phyloP scores from a whole-genome alignment of 2,888 invertebrate species.

The Drosophila niveifrons region DNA sequence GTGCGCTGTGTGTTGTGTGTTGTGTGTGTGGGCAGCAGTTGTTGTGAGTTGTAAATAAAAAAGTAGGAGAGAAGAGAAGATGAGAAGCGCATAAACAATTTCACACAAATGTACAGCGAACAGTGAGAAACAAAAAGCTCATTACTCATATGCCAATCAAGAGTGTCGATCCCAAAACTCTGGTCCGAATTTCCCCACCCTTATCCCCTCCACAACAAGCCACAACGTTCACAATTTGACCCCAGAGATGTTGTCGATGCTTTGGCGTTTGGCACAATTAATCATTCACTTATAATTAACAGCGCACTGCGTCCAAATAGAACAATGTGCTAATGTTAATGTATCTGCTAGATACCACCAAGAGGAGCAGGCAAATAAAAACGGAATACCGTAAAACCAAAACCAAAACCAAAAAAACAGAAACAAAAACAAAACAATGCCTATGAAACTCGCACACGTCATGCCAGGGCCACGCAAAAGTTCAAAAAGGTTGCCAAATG shows the following conservation, averaged over 20 bases:
- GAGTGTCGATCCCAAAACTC: constrained; percentile 27
- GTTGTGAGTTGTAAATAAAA: constrained; percentile 43
- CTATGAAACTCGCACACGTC: constrained; percentile 48
- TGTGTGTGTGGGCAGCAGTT: constrained; percentile 48
- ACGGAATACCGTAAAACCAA: not conserved
- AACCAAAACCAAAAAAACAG: not conserved
- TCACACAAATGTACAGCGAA: constrained; percentile 62
- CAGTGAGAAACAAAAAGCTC: constrained; percentile 75
- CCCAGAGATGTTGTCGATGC: constrained; percentile 60
- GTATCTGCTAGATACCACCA: constrained; percentile 59
- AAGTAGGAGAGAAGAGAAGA: constrained; percentile 24
- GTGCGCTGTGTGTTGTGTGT: constrained; percentile 34
- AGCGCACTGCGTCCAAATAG: constrained; percentile 70
- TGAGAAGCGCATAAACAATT: constrained; percentile 57
- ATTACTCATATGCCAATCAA: constrained; percentile 81
- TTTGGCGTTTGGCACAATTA: constrained; percentile 69
- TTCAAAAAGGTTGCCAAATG: constrained; percentile 74
- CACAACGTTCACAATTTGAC: constrained; percentile 54
- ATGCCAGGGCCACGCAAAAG: constrained; percentile 47
- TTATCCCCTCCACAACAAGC: constrained; percentile 31
- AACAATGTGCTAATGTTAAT: constrained; percentile 76
- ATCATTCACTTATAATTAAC: constrained; percentile 80
- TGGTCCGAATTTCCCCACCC: not conserved
- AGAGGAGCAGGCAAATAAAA: constrained; percentile 18
- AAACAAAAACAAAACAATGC: constrained; percentile 20